Percentiles rank a stretch among this genome's conserved stretches.
phyloP scores from a whole-genome alignment of 1,140 invertebrate species.

The Lordiphosa collinella region DNA sequence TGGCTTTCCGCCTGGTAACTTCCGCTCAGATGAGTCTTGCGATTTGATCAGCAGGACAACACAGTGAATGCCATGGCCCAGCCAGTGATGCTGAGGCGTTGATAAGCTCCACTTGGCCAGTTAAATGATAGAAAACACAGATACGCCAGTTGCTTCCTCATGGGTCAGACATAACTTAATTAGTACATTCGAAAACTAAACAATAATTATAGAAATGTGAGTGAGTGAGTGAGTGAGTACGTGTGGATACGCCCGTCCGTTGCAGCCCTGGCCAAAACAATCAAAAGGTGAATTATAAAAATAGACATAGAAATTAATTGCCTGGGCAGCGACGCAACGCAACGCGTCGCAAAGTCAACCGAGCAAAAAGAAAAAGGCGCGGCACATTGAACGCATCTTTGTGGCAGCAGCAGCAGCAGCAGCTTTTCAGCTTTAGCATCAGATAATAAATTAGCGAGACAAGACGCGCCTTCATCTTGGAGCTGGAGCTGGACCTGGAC shows the following conservation, averaged over 20 bases:
- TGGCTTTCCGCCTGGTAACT: neutral
- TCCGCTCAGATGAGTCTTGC: neutral
- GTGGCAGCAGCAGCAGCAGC: constrained; percentile 30
- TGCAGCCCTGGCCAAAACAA: constrained; percentile 29
- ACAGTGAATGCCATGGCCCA: too few species aligned
- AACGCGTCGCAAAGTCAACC: neutral
- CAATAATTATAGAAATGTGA: neutral
- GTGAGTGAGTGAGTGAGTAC: too few species aligned
- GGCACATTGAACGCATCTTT: constrained; percentile 38
- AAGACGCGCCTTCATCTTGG: constrained; percentile 21
- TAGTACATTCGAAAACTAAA: constrained; percentile 36
- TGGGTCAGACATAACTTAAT: constrained; percentile 43
- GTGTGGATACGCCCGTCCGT: constrained; percentile 13
- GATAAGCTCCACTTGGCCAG: neutral
- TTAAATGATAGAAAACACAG: too few species aligned
- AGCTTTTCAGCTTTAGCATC: constrained; percentile 42
- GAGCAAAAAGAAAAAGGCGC: constrained; percentile 13
- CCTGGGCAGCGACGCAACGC: constrained; percentile 31
- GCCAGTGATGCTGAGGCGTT: neutral
- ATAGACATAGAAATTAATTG: constrained; percentile 70
- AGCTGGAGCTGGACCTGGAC: constrained; percentile 6
- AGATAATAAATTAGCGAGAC: constrained; percentile 57
- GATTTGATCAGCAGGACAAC: constrained; percentile 1
- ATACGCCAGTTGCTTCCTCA: too few species aligned
- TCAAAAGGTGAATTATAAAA: constrained; percentile 55